Conservation (phyloP, 2,888 invertebrate species). For the Mythimna impura region DNA sequence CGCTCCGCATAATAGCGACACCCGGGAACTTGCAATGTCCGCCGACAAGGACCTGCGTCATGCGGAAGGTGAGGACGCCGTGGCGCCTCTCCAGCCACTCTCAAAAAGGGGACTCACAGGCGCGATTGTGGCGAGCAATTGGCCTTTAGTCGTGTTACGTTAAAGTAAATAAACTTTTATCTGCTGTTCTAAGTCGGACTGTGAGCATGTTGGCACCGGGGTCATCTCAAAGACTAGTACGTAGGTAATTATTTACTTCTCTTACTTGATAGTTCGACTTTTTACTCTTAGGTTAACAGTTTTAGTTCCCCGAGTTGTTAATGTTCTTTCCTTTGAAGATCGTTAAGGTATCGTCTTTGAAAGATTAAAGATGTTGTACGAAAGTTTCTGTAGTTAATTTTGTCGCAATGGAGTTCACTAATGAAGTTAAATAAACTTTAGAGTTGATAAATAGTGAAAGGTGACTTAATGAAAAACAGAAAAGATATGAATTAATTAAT, state of each 20-base stretch:
- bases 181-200: constrained; percentile 35
- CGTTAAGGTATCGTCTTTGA: constrained; percentile 25
- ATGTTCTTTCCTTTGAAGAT: constrained; percentile 47
- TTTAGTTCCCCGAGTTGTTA: constrained; percentile 48
- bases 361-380: constrained; percentile 31
- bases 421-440: constrained; percentile 5
- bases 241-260: constrained; percentile 61
- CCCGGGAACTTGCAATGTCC: no score
- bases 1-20: no score
- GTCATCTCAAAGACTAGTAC: constrained; percentile 56
- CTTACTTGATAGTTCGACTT: constrained; percentile 58
- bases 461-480: background rate
- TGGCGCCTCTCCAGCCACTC: no score
- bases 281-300: constrained; percentile 51
- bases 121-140: no score
- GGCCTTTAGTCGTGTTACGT: no score
- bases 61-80: no score
- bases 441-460: background rate
- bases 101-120: no score
- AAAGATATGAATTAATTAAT: background rate
- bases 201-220: constrained; percentile 21
- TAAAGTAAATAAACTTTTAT: background rate
- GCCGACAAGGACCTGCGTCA: no score
- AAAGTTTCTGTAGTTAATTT: constrained; percentile 1
- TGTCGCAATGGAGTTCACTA: constrained; percentile 11